phyloP scores from a whole-genome alignment of 2,113 vertebrate genomes.

The Shinisaurus crocodilurus region DNA sequence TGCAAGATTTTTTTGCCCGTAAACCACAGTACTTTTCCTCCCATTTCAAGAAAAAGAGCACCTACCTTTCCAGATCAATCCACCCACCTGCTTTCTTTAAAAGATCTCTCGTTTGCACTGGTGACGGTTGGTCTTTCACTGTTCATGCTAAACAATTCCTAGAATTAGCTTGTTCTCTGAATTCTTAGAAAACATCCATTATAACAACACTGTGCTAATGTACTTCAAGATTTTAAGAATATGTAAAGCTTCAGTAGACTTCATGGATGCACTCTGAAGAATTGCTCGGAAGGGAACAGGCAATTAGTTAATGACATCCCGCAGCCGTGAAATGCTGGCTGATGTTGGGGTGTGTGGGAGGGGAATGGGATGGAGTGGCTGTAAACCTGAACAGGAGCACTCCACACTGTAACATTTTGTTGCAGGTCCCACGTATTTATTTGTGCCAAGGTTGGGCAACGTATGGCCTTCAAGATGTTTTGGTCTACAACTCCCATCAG shows the following conservation, averaged over 20 bases:
- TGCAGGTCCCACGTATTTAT: neutral
- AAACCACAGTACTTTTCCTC: neutral
- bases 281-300: slow-evolving; percentile 34
- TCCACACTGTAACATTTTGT: neutral
- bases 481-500: no score
- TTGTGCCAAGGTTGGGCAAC: neutral
- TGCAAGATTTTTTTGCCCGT: neutral
- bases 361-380: neutral
- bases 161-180: slow-evolving; percentile 23
- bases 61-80: neutral
- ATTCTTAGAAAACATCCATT: slow-evolving; percentile 42
- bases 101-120: neutral
- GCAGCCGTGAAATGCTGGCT: neutral
- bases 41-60: neutral
- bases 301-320: slow-evolving; percentile 2
- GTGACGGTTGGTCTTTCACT: slow-evolving; percentile 14
- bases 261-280: slow-evolving; percentile 33
- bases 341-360: neutral
- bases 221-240: slow-evolving; percentile 34
- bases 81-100: neutral
- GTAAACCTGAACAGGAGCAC: neutral
- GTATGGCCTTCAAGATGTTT: no score
- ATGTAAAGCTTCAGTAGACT: neutral
- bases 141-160: neutral
- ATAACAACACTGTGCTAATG: slow-evolving; percentile 30